Evolutionary conservation across 2,888 invertebrate species (phyloP).

Genomic region (Pegoplata infirma): DNA sequence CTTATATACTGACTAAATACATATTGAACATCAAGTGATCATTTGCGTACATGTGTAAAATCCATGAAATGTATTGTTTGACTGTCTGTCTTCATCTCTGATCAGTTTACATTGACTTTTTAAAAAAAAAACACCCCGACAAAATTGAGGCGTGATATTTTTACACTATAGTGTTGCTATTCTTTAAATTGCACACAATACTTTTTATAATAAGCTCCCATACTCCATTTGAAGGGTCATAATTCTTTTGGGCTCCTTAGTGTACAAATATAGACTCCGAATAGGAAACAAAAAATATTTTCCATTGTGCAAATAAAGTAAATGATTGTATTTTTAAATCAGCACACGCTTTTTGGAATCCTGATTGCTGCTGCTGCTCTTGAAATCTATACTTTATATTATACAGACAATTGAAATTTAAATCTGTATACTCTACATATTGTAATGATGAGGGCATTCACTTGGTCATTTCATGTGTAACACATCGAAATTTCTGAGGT

Average conservation of each 20-base stretch:
- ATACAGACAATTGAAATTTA: not conserved
- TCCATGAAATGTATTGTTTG: not conserved
- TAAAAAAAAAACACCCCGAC: too few relatives aligned
- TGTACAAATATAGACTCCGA: not conserved
- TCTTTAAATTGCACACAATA: not conserved
- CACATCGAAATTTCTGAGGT: too few relatives aligned
- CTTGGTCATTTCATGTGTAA: too few relatives aligned
- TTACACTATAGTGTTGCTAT: not conserved
- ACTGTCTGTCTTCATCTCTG: not conserved
- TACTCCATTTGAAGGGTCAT: constrained; percentile 22
- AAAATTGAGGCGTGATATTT: constrained; percentile 6
- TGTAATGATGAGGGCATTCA: too few relatives aligned
- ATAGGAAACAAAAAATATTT: not conserved
- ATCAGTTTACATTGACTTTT: not conserved
- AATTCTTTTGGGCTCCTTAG: constrained; percentile 20
- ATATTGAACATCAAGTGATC: constrained; percentile 41
- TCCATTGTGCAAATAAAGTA: not conserved
- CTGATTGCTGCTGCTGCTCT: not conserved
- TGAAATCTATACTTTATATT: not conserved
- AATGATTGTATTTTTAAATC: constrained; percentile 32
- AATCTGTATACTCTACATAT: not conserved
- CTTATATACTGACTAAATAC: not conserved
- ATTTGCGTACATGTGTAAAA: constrained; percentile 5
- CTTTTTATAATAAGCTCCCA: not conserved
- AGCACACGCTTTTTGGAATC: constrained; percentile 1